Conservation (phyloP, 2,888 invertebrate species). For the Sphecodes monilicornis region DNA sequence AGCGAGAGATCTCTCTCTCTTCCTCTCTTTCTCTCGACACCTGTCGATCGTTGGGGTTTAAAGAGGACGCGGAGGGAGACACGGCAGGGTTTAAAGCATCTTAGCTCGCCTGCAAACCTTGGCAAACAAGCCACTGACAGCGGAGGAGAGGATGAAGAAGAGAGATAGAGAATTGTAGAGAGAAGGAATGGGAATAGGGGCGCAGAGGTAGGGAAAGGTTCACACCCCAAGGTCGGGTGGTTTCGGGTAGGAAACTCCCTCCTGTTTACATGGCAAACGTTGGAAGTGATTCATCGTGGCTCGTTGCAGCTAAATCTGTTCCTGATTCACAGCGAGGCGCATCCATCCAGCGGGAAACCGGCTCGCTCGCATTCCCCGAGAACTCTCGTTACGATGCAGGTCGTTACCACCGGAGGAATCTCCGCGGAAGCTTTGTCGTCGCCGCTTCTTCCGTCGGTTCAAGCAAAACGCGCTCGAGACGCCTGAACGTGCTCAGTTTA, state of each 20-base stretch:
- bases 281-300: constrained; percentile 66
- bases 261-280: constrained; percentile 75
- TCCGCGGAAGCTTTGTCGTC: constrained; percentile 51
- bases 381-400: constrained; percentile 34
- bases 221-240: constrained; percentile 39
- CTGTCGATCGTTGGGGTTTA: constrained; percentile 76
- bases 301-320: constrained; percentile 68
- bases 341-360: constrained; percentile 5
- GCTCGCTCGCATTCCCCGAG: background rate
- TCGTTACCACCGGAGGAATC: constrained; percentile 48
- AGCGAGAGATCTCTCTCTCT: constrained; percentile 35
- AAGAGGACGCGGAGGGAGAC: constrained; percentile 72
- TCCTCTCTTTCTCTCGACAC: constrained; percentile 67
- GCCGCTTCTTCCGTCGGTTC: background rate
- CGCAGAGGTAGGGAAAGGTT: constrained; percentile 18
- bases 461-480: constrained; percentile 1
- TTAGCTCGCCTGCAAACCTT: constrained; percentile 41
- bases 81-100: constrained; percentile 63
- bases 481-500: background rate
- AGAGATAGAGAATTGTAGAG: too few species aligned
- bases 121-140: constrained; percentile 35
- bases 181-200: background rate
- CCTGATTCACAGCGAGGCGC: constrained; percentile 50
- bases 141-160: background rate
- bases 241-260: constrained; percentile 60